Conservation (phyloP, 1,140 invertebrate genomes). For the Pissodes strobi region DNA sequence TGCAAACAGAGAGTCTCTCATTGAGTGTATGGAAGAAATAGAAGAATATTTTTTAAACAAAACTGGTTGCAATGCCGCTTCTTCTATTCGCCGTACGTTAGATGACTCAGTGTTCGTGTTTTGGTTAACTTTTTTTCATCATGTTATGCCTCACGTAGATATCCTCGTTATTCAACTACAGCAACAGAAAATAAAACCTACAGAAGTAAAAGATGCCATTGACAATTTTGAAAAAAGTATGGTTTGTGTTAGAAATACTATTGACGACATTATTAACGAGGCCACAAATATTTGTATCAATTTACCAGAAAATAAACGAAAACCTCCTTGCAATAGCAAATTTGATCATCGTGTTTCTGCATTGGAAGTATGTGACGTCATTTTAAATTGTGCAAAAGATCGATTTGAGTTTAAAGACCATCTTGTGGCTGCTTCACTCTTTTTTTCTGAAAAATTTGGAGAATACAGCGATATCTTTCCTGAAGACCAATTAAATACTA, state of each 20-base stretch:
- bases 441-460: constrained; percentile 32
- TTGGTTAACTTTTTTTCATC: constrained; percentile 40
- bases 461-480: constrained; percentile 13
- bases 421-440: constrained; percentile 29
- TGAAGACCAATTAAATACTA: neutral
- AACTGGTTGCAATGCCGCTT: neutral
- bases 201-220: constrained; percentile 1
- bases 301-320: too few relatives aligned
- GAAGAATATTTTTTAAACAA: neutral
- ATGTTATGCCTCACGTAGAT: constrained; percentile 35
- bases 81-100: constrained; percentile 1
- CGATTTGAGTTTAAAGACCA: constrained; percentile 34
- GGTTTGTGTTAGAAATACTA: too few relatives aligned
- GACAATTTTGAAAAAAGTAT: too few relatives aligned
- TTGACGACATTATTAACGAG: too few relatives aligned
- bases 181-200: constrained; percentile 15
- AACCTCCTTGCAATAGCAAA: too few relatives aligned
- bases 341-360: neutral
- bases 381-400: constrained; percentile 25
- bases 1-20: constrained; percentile 15
- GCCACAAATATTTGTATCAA: too few relatives aligned
- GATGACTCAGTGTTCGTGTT: constrained; percentile 30
- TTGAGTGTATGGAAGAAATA: constrained; percentile 24
- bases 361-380: constrained; percentile 39
- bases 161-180: constrained; percentile 37